phyloP scores from a whole-genome alignment of 2,113 vertebrate species.

The Tonatia bakeri region DNA sequence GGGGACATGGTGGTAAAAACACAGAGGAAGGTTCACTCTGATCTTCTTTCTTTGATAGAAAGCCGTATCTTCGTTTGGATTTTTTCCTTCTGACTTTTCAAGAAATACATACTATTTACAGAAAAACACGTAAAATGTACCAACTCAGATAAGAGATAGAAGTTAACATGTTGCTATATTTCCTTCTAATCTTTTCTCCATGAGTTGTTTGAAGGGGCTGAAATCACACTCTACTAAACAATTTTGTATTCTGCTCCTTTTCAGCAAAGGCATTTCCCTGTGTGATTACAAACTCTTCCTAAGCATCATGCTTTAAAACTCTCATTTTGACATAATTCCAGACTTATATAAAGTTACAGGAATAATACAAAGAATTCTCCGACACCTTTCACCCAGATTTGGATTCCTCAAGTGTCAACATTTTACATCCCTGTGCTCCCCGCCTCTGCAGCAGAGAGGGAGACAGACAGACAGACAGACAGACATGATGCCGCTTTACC shows the following conservation, averaged over 20 bases:
- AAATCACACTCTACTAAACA: background rate
- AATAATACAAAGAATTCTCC: background rate
- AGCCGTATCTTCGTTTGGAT: background rate
- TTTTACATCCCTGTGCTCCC: background rate
- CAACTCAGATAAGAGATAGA: background rate
- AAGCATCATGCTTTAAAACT: background rate
- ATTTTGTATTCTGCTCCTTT: background rate
- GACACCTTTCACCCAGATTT: background rate
- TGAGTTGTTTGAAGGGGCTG: background rate
- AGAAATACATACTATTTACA: background rate
- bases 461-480: background rate
- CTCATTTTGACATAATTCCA: background rate
- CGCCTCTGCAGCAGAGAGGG: accelerated
- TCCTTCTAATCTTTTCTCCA: background rate
- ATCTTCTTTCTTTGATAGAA: background rate
- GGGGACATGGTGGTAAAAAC: background rate
- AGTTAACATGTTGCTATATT: background rate
- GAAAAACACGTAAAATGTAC: background rate
- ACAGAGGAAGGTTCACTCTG: background rate
- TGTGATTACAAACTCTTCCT: background rate
- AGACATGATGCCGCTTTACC: background rate
- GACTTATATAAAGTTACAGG: background rate
- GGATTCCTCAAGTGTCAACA: background rate
- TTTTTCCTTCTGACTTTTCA: background rate
- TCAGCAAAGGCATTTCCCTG: background rate